Conservation (phyloP, 1,140 invertebrate genomes). For the Solenopsis invicta region DNA sequence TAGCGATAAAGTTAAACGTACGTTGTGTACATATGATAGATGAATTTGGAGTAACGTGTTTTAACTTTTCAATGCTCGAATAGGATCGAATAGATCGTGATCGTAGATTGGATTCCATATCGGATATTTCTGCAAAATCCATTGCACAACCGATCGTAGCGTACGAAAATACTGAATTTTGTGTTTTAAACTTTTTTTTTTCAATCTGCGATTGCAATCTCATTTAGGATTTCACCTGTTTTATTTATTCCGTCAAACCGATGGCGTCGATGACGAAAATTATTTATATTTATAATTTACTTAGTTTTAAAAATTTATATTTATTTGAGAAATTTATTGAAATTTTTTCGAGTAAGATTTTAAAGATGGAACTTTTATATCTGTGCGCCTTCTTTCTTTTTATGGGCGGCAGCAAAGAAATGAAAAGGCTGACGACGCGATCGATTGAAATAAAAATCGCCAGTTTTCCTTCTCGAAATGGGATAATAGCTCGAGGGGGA, state of each 20-base stretch:
- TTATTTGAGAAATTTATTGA: background rate
- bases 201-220: background rate
- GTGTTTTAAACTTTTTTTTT: background rate
- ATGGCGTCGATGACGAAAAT: background rate
- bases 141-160: background rate
- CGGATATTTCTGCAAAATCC: background rate
- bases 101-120: background rate
- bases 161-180: background rate
- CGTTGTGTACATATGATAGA: background rate
- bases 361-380: background rate
- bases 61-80: background rate
- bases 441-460: slow-evolving; percentile 61
- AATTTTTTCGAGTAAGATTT: background rate
- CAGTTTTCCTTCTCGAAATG: slow-evolving; percentile 41
- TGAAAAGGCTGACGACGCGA: slow-evolving; percentile 19
- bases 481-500: slow-evolving; percentile 66
- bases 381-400: background rate
- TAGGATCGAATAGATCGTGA: background rate
- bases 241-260: background rate
- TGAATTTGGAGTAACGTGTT: slow-evolving; percentile 11
- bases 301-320: background rate
- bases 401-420: background rate
- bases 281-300: background rate
- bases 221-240: background rate
- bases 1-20: background rate